Percentiles rank a stretch among this genome's conserved stretches.
These are phyloP conservation scores for Falco biarmicus DNA, from an alignment of 2,797 vertebrate species.

Conservation along the genomic window DNA sequence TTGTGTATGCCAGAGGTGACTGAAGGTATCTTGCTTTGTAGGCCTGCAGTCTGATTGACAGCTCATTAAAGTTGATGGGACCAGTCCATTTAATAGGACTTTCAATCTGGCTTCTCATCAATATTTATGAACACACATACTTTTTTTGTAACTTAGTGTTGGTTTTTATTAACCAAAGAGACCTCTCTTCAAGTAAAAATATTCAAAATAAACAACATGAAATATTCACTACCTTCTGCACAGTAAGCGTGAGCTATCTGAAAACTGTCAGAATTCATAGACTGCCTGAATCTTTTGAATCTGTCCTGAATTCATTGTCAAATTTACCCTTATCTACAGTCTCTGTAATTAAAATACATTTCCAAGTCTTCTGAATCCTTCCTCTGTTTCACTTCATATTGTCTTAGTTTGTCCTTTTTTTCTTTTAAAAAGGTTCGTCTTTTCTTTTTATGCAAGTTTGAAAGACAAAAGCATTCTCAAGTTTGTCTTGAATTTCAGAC, in stretches of 20 bases:
- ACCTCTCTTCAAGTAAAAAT: conserved; percentile 11
- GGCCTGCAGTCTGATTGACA: neutral
- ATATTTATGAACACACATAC: neutral
- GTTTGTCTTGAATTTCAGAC: neutral
- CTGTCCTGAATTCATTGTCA: neutral
- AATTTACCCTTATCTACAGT: neutral
- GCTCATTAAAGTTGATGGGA: neutral
- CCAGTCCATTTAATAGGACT: neutral
- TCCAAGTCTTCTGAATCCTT: neutral
- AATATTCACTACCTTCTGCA: conserved; percentile 66
- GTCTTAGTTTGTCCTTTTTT: neutral
- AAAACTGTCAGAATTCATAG: conserved; percentile 46
- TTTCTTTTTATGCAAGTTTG: neutral
- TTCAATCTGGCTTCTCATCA: neutral
- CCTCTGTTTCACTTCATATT: neutral
- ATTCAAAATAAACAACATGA: conserved; percentile 53
- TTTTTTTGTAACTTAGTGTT: neutral
- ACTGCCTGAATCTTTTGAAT: neutral
- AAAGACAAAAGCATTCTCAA: neutral
- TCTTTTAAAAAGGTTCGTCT: neutral
- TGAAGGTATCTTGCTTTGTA: neutral
- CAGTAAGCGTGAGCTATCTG: neutral
- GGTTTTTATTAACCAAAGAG: neutral
- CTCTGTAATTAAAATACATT: neutral
- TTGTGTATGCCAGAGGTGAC: accelerated